phyloP scores from a whole-genome alignment of 2,888 invertebrate genomes.

The Xanthia icteritia region DNA sequence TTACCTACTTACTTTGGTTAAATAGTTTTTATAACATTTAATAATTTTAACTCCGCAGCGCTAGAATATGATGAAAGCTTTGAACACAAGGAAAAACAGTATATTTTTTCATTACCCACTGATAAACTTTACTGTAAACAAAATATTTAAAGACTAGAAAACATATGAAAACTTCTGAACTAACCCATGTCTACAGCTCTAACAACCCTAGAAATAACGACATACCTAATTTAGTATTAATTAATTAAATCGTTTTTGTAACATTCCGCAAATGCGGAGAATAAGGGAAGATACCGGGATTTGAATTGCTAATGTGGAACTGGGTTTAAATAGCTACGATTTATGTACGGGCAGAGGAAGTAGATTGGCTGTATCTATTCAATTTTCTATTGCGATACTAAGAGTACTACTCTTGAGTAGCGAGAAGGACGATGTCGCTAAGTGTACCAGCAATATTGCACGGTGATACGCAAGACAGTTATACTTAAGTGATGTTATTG shows the following conservation, averaged over 20 bases:
- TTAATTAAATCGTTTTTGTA: constrained; percentile 52
- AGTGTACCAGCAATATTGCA: neutral
- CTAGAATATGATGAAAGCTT: neutral
- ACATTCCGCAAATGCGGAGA: constrained; percentile 30
- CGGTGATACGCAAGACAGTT: constrained; percentile 1
- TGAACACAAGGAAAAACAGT: too few species aligned
- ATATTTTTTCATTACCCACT: too few species aligned
- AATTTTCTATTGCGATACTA: constrained; percentile 43
- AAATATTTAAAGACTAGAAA: neutral
- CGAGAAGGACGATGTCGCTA: neutral
- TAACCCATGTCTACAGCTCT: neutral
- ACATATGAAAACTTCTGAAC: neutral
- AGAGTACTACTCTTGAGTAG: neutral
- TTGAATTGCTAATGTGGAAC: constrained; percentile 51
- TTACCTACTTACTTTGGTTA: neutral
- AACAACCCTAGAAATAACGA: constrained; percentile 30
- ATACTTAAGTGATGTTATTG: constrained; percentile 12
- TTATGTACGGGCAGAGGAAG: constrained; percentile 33
- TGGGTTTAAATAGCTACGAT: constrained; percentile 36
- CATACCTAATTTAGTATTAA: constrained; percentile 55
- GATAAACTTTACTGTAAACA: neutral
- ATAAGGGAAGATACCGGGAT: constrained; percentile 50
- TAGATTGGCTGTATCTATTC: constrained; percentile 29
- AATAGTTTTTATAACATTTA: neutral
- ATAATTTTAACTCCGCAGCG: neutral